Conservation (phyloP, 2,113 vertebrate genomes). For the Bufo gargarizans region DNA sequence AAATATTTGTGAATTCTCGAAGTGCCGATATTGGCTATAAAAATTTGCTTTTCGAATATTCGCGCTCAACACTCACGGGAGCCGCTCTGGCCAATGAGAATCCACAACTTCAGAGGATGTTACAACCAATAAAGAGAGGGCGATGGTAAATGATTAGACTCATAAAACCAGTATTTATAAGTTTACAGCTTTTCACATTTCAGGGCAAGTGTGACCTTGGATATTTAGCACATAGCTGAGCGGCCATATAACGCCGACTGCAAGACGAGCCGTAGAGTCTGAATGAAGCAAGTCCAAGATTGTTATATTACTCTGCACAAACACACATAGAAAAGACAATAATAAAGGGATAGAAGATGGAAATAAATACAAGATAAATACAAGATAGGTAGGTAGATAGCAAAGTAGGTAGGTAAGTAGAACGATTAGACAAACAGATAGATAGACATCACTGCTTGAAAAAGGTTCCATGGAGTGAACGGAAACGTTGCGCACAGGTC, state of each 20-base stretch:
- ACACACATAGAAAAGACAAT: neutral
- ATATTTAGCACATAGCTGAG: conserved; percentile 7
- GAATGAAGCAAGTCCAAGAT: neutral
- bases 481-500: too few species aligned
- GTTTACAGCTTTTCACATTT: conserved; percentile 49
- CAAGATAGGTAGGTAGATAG: neutral
- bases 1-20: too few species aligned
- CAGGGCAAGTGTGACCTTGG: conserved; percentile 45
- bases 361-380: neutral
- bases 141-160: conserved; percentile 43
- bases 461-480: too few species aligned
- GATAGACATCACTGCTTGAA: too few species aligned
- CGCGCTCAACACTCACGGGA: too few species aligned
- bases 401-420: neutral
- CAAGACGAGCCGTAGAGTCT: neutral
- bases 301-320: neutral
- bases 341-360: neutral
- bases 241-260: neutral
- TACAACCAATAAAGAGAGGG: conserved; percentile 36
- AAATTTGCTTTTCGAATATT: too few species aligned
- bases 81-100: neutral
- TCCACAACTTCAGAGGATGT: neutral
- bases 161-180: conserved; percentile 46
- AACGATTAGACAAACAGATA: too few species aligned
- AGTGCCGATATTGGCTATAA: too few species aligned